These are phyloP conservation scores for Drosophila yooni DNA, from an alignment of 2,888 invertebrate species.

Conservation along the genomic window DNA sequence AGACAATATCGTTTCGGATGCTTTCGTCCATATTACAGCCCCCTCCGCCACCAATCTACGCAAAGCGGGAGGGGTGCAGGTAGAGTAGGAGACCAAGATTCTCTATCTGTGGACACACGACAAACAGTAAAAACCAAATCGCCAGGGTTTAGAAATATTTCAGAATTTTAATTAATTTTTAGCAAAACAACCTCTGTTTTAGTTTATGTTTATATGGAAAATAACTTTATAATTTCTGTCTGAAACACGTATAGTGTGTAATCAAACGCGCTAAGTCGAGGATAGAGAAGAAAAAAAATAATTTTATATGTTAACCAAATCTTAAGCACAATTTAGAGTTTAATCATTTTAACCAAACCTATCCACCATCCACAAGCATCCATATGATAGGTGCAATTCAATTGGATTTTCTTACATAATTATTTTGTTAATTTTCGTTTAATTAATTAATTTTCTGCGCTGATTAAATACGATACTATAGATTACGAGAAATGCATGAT, in stretches of 20 bases:
- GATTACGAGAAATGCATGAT: slow-evolving; percentile 16
- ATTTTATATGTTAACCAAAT: slow-evolving; percentile 14
- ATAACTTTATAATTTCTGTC: background rate
- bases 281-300: background rate
- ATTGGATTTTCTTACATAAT: background rate
- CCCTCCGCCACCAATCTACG: background rate
- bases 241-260: too few species aligned
- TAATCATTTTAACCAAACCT: slow-evolving; percentile 4
- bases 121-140: background rate
- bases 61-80: background rate
- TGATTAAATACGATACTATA: slow-evolving; percentile 42
- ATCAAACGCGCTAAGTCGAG: background rate
- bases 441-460: slow-evolving; percentile 13
- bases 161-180: slow-evolving; percentile 19
- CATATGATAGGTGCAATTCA: background rate
- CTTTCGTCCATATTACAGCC: slow-evolving; percentile 16
- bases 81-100: background rate
- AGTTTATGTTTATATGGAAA: slow-evolving; percentile 20
- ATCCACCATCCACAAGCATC: background rate
- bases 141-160: slow-evolving; percentile 12
- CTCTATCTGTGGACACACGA: slow-evolving; percentile 2
- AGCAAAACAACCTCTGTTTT: slow-evolving; percentile 6
- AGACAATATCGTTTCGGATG: slow-evolving; percentile 44
- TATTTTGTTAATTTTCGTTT: slow-evolving; percentile 6
- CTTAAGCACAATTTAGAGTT: slow-evolving; percentile 24